phyloP scores from a whole-genome alignment of 1,140 invertebrate species.

The Glossosoma conforme region DNA sequence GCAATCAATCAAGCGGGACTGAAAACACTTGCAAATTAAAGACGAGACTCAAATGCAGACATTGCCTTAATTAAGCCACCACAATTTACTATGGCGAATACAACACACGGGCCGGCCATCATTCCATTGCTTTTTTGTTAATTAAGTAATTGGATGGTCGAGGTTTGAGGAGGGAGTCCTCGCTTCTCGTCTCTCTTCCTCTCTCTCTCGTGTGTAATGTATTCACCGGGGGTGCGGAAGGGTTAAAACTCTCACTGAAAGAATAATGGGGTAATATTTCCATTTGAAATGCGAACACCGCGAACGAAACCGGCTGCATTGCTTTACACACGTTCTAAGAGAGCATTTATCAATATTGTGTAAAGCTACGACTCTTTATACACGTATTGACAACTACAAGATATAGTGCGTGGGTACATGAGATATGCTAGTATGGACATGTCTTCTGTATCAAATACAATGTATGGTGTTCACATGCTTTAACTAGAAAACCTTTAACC shows the following conservation, averaged over 20 bases:
- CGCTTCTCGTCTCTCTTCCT: too few species aligned
- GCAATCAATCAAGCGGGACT: conserved; percentile 26
- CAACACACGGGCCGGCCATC: conserved; percentile 15
- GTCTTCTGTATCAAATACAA: too few species aligned
- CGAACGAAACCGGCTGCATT: not conserved
- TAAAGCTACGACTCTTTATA: too few species aligned
- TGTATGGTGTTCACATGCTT: too few species aligned
- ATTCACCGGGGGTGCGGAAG: conserved; percentile 15
- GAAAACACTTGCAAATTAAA: conserved; percentile 21
- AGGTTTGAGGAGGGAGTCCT: not conserved
- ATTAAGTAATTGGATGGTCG: conserved; percentile 28
- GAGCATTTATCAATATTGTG: too few species aligned
- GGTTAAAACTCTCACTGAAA: conserved; percentile 12
- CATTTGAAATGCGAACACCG: conserved; percentile 15
- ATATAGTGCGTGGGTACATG: too few species aligned
- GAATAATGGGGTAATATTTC: conserved; percentile 19
- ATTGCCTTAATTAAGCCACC: conserved; percentile 25
- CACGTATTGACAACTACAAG: too few species aligned
- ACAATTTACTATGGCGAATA: conserved; percentile 22
- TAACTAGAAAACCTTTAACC: too few species aligned
- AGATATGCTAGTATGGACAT: too few species aligned
- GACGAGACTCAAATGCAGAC: conserved; percentile 14
- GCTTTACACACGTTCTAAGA: too few species aligned
- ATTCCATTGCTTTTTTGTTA: conserved; percentile 28
- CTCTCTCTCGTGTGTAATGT: too few species aligned